Evolutionary conservation across 2,888 invertebrate species (phyloP), one percentile per base, ranked within the genome.

Genomic region (Zygothrica quintamaculata): DNA sequence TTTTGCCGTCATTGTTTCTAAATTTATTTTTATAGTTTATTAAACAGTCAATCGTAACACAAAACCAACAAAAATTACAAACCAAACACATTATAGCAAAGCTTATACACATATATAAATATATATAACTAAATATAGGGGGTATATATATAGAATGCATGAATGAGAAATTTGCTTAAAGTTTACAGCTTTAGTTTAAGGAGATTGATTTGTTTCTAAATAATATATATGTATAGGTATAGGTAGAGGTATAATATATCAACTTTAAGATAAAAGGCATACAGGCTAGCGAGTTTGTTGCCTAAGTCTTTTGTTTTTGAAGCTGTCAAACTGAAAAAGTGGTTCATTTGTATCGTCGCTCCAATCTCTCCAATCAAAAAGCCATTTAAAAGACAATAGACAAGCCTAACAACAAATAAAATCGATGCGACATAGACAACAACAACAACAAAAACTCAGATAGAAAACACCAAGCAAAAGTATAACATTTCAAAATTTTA

Each of bases 401-500:
- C 40, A 15, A 37, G 31, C 4, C 29, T 40, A 53, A 50, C 47
- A 59, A 50, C 25, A 70, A 70, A 68, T 59, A 76, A 80, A 77
- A 73, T 73, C 72, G 72, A 78, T 72, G 66, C 65, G 48, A 84
- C 69, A 72, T 52, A 44, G 65, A 66, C 71, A 69, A 61, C 57
- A 51, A 53, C 47, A 61, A 37, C n/a, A n/a, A n/a, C n/a, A 22
- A 42, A 4, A 29, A 39, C 18, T n/a, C n/a, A n/a, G n/a, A n/a
- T n/a, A 31, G 6, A 8, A 52, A 26, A 36, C n/a, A 7, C 15
- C 11, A 44, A 16, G 46, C 57, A 68, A 73, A 85, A 88, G 88
- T 88, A 87, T 86, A 87, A 76, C 84, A 84, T 86, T 86, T 86
- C 88, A 88, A 84, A 88, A 69, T 80, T 87, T 84, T 86, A 88